These are phyloP conservation scores for Thaleichthys pacificus DNA, from an alignment of 2,797 vertebrate species.

Conservation along the genomic window DNA sequence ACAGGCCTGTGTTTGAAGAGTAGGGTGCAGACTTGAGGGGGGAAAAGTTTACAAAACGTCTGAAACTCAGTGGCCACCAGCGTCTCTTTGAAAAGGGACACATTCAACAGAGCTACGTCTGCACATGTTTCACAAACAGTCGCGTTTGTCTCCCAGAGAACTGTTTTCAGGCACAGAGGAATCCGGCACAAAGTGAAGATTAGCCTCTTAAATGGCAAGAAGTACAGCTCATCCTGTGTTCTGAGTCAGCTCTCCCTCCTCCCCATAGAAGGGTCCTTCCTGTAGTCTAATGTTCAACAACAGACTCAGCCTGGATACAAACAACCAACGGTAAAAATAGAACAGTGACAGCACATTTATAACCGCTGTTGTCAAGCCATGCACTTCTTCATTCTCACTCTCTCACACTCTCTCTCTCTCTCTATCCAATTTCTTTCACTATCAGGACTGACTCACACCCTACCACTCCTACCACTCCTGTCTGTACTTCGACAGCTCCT, in stretches of 20 bases:
- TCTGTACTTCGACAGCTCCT: too few relatives aligned
- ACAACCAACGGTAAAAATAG: slow-evolving; percentile 62
- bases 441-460: not conserved
- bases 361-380: slow-evolving; percentile 59
- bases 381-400: slow-evolving; percentile 16
- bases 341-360: slow-evolving; percentile 39
- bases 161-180: slow-evolving; percentile 6
- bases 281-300: slow-evolving; percentile 49
- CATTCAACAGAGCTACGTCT: not conserved
- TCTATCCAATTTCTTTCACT: not conserved
- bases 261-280: slow-evolving; percentile 31
- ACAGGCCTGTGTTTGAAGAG: slow-evolving; percentile 39
- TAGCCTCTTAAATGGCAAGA: slow-evolving; percentile 11
- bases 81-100: not conserved
- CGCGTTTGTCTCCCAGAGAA: slow-evolving; percentile 41
- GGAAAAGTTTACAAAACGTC: slow-evolving; percentile 2
- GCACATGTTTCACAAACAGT: slow-evolving; percentile 29
- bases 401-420: not conserved
- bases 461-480: too few relatives aligned
- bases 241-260: not conserved
- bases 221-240: slow-evolving; percentile 24
- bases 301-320: slow-evolving; percentile 37
- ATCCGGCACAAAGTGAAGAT: slow-evolving; percentile 8
- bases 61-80: slow-evolving; percentile 6
- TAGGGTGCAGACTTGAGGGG: not conserved